These are phyloP conservation scores for Drosophila falleni DNA, from an alignment of 2,888 invertebrate genomes.

Conservation along the genomic window DNA sequence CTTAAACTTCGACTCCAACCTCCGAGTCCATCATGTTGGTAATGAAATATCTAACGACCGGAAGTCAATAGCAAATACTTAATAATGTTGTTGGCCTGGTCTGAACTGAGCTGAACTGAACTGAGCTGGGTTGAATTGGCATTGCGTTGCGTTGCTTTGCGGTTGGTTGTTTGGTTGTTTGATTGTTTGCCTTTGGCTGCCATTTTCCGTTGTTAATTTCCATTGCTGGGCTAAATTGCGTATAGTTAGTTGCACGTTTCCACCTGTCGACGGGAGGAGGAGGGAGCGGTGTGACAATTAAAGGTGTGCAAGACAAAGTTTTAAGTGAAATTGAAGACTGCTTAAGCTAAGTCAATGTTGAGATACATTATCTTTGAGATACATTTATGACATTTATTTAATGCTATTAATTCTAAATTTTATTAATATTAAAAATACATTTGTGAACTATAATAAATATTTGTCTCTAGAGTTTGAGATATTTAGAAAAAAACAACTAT, in stretches of 20 bases:
- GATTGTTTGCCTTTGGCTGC: constrained; percentile 59
- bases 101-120: constrained; percentile 4
- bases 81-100: constrained; percentile 76
- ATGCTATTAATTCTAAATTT: background rate
- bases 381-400: background rate
- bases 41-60: constrained; percentile 83
- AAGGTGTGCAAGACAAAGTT: constrained; percentile 35
- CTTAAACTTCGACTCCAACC: constrained; percentile 3
- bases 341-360: background rate
- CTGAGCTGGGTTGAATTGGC: constrained; percentile 4
- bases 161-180: constrained; percentile 51
- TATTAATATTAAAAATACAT: background rate
- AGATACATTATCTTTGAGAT: background rate
- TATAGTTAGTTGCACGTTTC: constrained; percentile 48
- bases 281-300: constrained; percentile 33
- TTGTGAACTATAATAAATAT: background rate
- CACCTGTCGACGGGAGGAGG: constrained; percentile 11
- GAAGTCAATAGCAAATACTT: constrained; percentile 82
- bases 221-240: constrained; percentile 38
- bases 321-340: background rate
- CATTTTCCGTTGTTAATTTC: constrained; percentile 66
- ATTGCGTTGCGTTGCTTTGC: constrained; percentile 54
- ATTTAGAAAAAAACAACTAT: too few species aligned
- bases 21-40: constrained; percentile 65
- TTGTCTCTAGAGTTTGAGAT: too few species aligned